These are phyloP conservation scores for Pyralis farinalis DNA, from an alignment of 2,888 invertebrate genomes.

Conservation along the genomic window DNA sequence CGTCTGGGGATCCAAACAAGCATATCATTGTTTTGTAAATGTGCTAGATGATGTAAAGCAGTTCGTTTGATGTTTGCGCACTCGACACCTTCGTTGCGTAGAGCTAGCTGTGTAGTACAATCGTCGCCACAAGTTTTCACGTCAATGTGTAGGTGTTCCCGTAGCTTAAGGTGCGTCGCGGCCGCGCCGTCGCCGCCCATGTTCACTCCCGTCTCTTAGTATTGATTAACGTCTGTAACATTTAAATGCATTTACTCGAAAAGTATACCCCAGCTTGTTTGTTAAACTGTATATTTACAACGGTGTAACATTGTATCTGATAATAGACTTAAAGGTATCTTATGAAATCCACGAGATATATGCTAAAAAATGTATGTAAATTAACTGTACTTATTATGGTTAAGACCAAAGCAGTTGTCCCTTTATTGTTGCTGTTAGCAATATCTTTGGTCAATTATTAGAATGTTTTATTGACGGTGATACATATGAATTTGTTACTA, in stretches of 20 bases:
- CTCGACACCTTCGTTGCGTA: slow-evolving; percentile 53
- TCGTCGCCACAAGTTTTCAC: slow-evolving; percentile 49
- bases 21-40: slow-evolving; percentile 71
- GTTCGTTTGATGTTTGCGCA: slow-evolving; percentile 57
- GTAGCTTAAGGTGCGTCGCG: slow-evolving; percentile 50
- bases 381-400: slow-evolving; percentile 63
- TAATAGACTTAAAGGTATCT: slow-evolving; percentile 38
- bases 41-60: slow-evolving; percentile 48
- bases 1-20: slow-evolving; percentile 39
- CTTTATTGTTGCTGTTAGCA: slow-evolving; percentile 69
- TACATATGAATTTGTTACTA: slow-evolving; percentile 54
- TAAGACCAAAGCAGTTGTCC: slow-evolving; percentile 71
- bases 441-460: slow-evolving; percentile 80
- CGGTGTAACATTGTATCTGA: slow-evolving; percentile 38
- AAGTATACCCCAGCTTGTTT: slow-evolving; percentile 47
- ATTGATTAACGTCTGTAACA: slow-evolving; percentile 39
- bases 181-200: slow-evolving; percentile 29
- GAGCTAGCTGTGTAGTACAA: slow-evolving; percentile 63
- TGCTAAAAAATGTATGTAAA: slow-evolving; percentile 50
- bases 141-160: slow-evolving; percentile 64
- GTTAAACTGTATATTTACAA: slow-evolving; percentile 50
- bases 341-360: slow-evolving; percentile 40
- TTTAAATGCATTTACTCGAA: slow-evolving; percentile 51
- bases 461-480: slow-evolving; percentile 64
- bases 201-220: slow-evolving; percentile 45